A percentile compares a stretch with the other conserved stretches of the same genome.
phyloP scores from a whole-genome alignment of 64 coral and sea anemone species.

The Orbicella faveolata region DNA sequence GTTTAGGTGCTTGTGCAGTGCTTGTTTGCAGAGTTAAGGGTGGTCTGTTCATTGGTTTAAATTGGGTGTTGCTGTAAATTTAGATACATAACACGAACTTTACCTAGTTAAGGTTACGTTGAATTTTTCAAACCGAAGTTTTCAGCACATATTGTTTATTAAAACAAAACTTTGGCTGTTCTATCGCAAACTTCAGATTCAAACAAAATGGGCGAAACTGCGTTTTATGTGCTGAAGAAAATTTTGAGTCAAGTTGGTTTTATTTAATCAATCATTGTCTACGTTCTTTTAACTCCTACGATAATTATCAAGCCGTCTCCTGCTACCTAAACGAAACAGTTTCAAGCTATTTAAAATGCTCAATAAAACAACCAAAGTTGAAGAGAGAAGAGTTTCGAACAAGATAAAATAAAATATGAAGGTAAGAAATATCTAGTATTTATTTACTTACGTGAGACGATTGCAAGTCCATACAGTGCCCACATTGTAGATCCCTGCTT shows the following conservation, averaged over 20 bases:
- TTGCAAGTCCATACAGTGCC: neutral
- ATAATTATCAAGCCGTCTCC: too few relatives aligned
- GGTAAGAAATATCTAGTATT: neutral
- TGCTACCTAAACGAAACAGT: too few relatives aligned
- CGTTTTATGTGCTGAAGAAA: too few relatives aligned
- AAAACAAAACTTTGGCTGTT: neutral
- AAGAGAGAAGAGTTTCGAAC: neutral
- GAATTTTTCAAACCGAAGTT: neutral
- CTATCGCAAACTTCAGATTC: too few relatives aligned
- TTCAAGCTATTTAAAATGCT: too few relatives aligned
- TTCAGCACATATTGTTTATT: neutral
- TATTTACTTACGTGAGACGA: neutral
- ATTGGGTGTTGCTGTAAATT: neutral
- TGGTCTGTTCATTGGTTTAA: too few relatives aligned
- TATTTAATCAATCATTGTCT: too few relatives aligned
- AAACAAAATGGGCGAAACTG: too few relatives aligned
- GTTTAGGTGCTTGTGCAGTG: too few relatives aligned
- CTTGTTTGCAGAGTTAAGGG: too few relatives aligned
- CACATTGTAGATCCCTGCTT: neutral
- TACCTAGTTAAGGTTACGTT: neutral
- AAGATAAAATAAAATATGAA: neutral
- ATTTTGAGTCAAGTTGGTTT: too few relatives aligned
- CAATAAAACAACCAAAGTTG: neutral
- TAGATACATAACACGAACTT: neutral
- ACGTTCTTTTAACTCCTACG: too few relatives aligned